A percentile compares a stretch with the other conserved stretches of the same genome.
Conservation (phyloP, 2,113 vertebrate species). For the Pituophis catenifer region DNA sequence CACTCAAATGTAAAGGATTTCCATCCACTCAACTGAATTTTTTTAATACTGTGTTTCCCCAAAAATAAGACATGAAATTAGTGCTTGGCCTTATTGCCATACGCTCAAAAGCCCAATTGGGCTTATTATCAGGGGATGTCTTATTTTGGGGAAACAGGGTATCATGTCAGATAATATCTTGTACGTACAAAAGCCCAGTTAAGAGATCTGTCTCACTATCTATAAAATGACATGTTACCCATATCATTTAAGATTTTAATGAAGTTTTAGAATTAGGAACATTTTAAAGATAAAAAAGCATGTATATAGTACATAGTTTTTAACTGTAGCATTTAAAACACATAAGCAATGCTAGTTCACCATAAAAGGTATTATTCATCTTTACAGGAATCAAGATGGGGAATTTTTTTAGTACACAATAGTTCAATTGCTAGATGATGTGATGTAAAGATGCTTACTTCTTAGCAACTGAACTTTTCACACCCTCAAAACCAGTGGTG, state of each 20-base stretch:
- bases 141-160: no score
- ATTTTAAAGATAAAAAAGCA: not conserved
- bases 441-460: slow-evolving; percentile 76
- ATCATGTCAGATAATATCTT: not conserved
- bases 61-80: no score
- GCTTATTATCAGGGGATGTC: no score
- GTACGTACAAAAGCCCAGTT: not conserved
- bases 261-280: not conserved
- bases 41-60: not conserved
- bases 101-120: no score
- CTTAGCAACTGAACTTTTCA: slow-evolving; percentile 97
- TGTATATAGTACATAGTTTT: not conserved
- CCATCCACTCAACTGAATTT: not conserved
- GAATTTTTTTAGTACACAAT: slow-evolving; percentile 74
- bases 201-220: not conserved
- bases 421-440: slow-evolving; percentile 77
- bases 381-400: slow-evolving; percentile 70
- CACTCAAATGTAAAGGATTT: not conserved
- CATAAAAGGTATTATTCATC: slow-evolving; percentile 38
- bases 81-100: no score
- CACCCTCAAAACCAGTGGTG: slow-evolving; percentile 81
- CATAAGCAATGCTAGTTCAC: not conserved
- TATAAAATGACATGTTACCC: not conserved
- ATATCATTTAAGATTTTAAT: not conserved
- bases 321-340: slow-evolving; percentile 20